Evolutionary conservation across 2,888 invertebrate species (phyloP), one percentile per base, ranked within the genome.

Genomic region (Dichetophora obliterata): DNA sequence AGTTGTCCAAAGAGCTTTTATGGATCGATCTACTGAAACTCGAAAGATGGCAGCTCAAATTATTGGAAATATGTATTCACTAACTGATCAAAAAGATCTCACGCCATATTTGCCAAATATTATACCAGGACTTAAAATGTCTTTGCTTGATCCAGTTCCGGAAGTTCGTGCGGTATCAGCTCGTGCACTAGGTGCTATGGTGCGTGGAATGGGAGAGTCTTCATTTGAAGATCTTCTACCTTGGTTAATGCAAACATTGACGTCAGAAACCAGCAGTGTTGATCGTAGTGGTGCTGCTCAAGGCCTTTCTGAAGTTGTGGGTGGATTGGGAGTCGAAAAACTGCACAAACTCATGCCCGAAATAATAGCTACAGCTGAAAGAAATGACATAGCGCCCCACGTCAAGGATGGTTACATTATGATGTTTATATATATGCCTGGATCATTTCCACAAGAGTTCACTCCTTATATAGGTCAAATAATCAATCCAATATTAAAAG

Each of bases 341-440:
- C 92, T 99, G 81, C 95, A 98, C 86, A 96, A 96, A 89, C 92
- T 99, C 74, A 99, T 99, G 98, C 98, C 98, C 0, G 94, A 98
- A 87, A 97, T 98, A 80, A 98, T 98, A 82, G 92, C 95, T 72
- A 98, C 98, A 0, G 97, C 98, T 0, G 97, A 97, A 88, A 92
- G 98, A 78, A 93, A 94, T 0, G 97, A 98, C 88, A 96, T 97
- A 84, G 96, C 97, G 6, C 96, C 99, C 0, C 97, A 98, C 90
- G 98, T 99, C 2, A 96, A 99, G 86, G 99, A 99, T 90, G 99
- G 99, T 61, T 99, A 99, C 91, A 98, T 99, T 80, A 98, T 99
- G 97, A 97, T 99, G 97, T 99, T 98, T 90, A 99, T 99, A 86
- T 99, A 99, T 90, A 96, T 99, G 94, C 99, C 99, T 3, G 95